Evolutionary conservation across 2,888 invertebrate genomes (phyloP).

Genomic region (Chalcis sispes): DNA sequence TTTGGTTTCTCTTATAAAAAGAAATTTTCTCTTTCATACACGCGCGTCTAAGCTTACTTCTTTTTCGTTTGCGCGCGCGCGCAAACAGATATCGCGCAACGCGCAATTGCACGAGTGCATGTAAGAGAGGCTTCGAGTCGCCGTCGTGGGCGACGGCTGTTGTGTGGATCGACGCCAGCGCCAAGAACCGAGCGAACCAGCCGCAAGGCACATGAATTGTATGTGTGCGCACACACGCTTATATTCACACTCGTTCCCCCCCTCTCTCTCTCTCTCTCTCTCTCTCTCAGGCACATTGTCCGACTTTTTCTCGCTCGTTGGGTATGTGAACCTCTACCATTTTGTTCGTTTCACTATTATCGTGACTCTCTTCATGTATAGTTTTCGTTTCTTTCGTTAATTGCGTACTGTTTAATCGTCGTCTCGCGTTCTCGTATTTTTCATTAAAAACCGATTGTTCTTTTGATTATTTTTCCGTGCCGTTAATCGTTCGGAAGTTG

Average conservation of each 20-base stretch:
- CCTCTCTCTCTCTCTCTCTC: conserved; percentile 10
- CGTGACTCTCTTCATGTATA: too few species aligned
- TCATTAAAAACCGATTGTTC: too few species aligned
- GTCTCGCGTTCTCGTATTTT: too few species aligned
- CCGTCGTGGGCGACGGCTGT: neutral
- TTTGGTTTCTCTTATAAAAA: neutral
- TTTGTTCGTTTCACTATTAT: too few species aligned
- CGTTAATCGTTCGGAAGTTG: too few species aligned
- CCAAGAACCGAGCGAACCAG: too few species aligned
- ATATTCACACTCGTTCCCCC: neutral
- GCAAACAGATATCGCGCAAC: neutral
- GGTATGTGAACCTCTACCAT: too few species aligned
- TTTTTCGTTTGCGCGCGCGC: neutral
- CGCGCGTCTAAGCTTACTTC: neutral
- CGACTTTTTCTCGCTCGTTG: neutral
- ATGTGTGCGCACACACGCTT: neutral
- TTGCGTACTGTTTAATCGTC: too few species aligned
- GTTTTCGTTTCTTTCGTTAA: too few species aligned
- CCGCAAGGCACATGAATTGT: neutral
- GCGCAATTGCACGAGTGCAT: neutral
- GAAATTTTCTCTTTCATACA: neutral
- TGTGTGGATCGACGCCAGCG: conserved; percentile 3
- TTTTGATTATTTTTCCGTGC: too few species aligned
- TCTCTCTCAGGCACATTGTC: neutral
- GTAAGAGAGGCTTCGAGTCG: neutral